Percentiles rank a stretch among this genome's conserved stretches.
phyloP scores from a whole-genome alignment of 2,888 invertebrate species.

The Fissipunctia ypsillon region DNA sequence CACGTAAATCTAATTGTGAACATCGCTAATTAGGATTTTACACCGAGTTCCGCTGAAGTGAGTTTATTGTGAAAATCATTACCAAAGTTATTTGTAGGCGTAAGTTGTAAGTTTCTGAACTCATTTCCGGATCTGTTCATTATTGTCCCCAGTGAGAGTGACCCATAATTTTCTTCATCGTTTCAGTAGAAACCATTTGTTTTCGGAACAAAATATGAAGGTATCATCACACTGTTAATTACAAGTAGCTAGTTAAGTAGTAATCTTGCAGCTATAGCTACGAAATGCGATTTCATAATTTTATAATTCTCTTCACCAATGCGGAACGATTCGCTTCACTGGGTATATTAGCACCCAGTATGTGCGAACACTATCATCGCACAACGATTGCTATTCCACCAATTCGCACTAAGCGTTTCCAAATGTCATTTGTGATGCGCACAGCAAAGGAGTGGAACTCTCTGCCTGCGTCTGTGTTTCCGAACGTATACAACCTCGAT shows the following conservation, averaged over 20 bases:
- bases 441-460: too few species aligned
- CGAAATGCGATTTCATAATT: conserved; percentile 49
- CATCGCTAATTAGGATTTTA: conserved; percentile 50
- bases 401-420: too few species aligned
- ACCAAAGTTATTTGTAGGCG: neutral
- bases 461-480: too few species aligned
- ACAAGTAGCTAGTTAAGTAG: conserved; percentile 2
- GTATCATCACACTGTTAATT: neutral
- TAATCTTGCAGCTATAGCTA: conserved; percentile 6
- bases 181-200: neutral
- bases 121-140: neutral
- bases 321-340: conserved; percentile 54
- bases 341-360: conserved; percentile 24
- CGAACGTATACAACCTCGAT: too few species aligned
- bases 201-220: neutral
- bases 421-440: too few species aligned
- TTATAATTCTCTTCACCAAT: conserved; percentile 49
- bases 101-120: neutral
- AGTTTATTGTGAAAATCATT: conserved; percentile 50
- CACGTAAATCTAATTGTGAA: conserved; percentile 48
- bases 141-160: neutral
- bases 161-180: neutral
- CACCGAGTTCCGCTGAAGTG: conserved; percentile 51
- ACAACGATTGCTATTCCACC: too few species aligned
- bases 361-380: conserved; percentile 11